Conservation (phyloP, 2,797 vertebrate genomes). For the Jordanella pulchra region DNA sequence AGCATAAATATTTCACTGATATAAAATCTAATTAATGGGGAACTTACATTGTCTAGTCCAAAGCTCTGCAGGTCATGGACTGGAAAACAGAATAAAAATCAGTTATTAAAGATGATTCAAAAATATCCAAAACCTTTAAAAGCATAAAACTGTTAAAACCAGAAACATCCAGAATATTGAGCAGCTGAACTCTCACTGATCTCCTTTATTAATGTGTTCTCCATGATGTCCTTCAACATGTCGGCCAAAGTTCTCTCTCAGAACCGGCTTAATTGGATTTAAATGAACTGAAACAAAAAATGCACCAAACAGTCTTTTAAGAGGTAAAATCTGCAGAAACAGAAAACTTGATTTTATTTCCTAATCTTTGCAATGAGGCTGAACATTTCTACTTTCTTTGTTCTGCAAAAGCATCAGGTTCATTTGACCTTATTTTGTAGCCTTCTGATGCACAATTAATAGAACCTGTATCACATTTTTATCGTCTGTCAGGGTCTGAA, state of each 20-base stretch:
- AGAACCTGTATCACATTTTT: not conserved
- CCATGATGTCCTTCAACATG: not conserved
- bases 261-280: not conserved
- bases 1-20: not conserved
- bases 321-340: not conserved
- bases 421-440: not conserved
- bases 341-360: not conserved
- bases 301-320: not conserved
- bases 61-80: conserved; percentile 98
- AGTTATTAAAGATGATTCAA: not conserved
- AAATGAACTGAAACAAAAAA: not conserved
- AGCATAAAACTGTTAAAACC: not conserved
- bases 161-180: not conserved
- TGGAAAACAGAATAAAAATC: conserved; percentile 77
- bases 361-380: not conserved
- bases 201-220: not conserved
- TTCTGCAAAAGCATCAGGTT: not conserved
- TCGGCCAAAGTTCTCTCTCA: not conserved
- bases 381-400: not conserved
- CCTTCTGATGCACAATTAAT: not conserved
- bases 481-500: no score
- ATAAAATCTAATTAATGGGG: not conserved
- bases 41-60: conserved; percentile 94
- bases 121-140: not conserved
- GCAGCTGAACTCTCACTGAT: not conserved